Conservation (phyloP, 2,888 invertebrate species). For the Ptychoptera contaminata region DNA sequence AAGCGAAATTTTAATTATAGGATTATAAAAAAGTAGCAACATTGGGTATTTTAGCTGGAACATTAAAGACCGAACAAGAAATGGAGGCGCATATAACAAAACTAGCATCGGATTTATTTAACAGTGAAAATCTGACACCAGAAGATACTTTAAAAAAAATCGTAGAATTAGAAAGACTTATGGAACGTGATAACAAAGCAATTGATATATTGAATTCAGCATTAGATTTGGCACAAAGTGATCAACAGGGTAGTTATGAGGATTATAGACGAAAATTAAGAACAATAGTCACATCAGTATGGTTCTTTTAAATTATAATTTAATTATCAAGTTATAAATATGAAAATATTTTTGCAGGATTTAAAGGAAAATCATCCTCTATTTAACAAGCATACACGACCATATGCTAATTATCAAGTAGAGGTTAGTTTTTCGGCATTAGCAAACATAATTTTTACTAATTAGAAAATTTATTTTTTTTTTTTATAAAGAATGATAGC, state of each 20-base stretch:
- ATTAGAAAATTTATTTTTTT: constrained; percentile 2
- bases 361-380: neutral
- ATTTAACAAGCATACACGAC: constrained; percentile 3
- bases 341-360: no score
- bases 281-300: neutral
- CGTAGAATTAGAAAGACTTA: constrained; percentile 20
- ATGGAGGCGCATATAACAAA: constrained; percentile 23
- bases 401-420: neutral
- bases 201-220: constrained; percentile 22
- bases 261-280: constrained; percentile 12
- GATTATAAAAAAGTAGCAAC: constrained; percentile 12
- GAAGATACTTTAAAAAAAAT: constrained; percentile 17
- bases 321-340: no score
- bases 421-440: constrained; percentile 1
- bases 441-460: no score
- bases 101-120: constrained; percentile 19
- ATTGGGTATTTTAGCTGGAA: constrained; percentile 25
- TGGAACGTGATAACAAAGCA: constrained; percentile 21
- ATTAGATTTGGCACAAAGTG: constrained; percentile 20
- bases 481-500: neutral
- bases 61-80: constrained; percentile 20
- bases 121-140: constrained; percentile 15
- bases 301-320: constrained; percentile 1
- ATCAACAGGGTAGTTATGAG: constrained; percentile 13
- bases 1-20: no score